Evolutionary conservation across 2,113 vertebrate genomes (phyloP).

Genomic region (Xiphophorus couchianus): DNA sequence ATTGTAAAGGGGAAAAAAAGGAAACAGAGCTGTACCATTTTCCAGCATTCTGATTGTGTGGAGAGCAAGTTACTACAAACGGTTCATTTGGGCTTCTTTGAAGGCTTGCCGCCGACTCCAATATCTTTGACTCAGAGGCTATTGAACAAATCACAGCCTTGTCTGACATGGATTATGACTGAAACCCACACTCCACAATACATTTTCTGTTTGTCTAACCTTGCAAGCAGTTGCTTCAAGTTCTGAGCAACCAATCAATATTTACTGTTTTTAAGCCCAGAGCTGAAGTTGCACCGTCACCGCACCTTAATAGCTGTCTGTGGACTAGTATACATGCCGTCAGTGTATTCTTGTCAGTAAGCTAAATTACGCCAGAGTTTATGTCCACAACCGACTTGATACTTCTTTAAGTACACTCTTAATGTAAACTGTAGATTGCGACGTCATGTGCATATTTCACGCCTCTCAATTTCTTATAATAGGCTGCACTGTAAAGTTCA

Average conservation of each 20-base stretch:
- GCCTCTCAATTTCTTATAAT: slow-evolving; percentile 14
- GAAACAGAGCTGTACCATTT: slow-evolving; percentile 24
- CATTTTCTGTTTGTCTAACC: slow-evolving; percentile 40
- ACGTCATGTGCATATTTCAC: neutral
- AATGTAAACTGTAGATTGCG: neutral
- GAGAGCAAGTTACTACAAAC: slow-evolving; percentile 11
- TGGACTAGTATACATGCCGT: slow-evolving; percentile 48
- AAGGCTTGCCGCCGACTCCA: neutral
- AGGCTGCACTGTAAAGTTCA: slow-evolving; percentile 21
- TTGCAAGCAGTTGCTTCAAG: slow-evolving; percentile 29
- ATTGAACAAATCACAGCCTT: slow-evolving; percentile 8
- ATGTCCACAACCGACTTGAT: slow-evolving; percentile 19
- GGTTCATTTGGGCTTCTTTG: slow-evolving; percentile 1
- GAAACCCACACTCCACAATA: slow-evolving; percentile 24
- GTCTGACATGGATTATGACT: slow-evolving; percentile 31
- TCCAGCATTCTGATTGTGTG: neutral
- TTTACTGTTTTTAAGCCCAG: slow-evolving; percentile 53
- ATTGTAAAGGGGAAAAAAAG: slow-evolving; percentile 15
- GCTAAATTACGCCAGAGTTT: slow-evolving; percentile 50
- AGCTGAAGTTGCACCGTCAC: slow-evolving; percentile 55
- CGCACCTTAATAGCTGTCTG: slow-evolving; percentile 54
- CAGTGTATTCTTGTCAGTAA: slow-evolving; percentile 40
- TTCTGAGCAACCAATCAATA: slow-evolving; percentile 51
- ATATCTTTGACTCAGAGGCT: neutral
- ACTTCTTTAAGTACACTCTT: slow-evolving; percentile 5